Evolutionary conservation across 2,888 invertebrate genomes (phyloP).

Genomic region (Lagria hirta): DNA sequence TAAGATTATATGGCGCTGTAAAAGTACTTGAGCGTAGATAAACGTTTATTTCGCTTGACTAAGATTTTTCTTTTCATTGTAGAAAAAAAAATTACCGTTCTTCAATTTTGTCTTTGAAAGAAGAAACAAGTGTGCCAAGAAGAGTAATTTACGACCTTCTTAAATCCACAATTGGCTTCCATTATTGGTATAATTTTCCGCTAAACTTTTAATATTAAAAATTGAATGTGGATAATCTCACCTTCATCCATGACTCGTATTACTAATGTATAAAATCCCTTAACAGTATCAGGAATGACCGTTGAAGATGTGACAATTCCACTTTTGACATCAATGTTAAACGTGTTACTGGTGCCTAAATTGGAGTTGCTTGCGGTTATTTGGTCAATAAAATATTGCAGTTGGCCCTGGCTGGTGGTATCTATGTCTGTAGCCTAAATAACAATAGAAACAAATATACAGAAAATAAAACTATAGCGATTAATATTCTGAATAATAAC

Average conservation of each 20-base stretch:
- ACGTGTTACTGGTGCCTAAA: neutral
- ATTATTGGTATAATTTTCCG: no score
- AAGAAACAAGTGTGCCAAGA: no score
- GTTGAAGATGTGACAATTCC: conserved; percentile 56
- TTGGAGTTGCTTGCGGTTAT: neutral
- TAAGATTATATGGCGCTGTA: no score
- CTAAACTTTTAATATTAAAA: no score
- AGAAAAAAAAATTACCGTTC: no score
- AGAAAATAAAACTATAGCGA: conserved; percentile 12
- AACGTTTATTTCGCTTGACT: no score
- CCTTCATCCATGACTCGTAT: conserved; percentile 57
- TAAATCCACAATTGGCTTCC: no score
- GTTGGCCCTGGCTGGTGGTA: conserved; percentile 33
- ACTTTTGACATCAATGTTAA: conserved; percentile 4
- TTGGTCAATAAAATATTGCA: conserved; percentile 35
- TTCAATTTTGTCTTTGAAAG: no score
- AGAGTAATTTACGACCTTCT: no score
- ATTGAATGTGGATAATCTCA: no score
- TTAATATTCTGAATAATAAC: conserved; percentile 1
- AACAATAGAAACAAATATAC: neutral
- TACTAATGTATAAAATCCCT: conserved; percentile 63
- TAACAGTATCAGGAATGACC: conserved; percentile 58
- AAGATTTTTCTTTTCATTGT: no score
- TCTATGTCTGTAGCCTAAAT: conserved; percentile 60
- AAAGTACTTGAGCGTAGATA: no score